Conservation (phyloP, 2,888 invertebrate species). For the Peribatodes rhomboidaria region DNA sequence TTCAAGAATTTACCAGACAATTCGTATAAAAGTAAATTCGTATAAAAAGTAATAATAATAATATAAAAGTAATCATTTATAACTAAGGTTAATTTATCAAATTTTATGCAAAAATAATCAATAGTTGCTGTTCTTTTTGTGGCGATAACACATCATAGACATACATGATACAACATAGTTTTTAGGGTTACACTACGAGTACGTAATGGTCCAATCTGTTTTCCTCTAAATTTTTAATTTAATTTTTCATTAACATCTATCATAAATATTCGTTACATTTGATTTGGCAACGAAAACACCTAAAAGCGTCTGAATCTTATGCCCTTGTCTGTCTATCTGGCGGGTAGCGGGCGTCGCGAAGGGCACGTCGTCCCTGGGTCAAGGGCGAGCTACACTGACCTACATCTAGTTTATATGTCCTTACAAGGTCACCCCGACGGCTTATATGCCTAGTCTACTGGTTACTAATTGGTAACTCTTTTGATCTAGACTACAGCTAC, state of each 20-base stretch:
- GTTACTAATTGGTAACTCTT: conserved; percentile 50
- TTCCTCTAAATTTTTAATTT: background rate
- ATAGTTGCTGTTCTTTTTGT: background rate
- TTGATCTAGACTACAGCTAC: conserved; percentile 40
- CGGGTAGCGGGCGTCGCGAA: conserved; percentile 63
- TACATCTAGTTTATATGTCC: conserved; percentile 76
- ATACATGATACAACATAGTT: background rate
- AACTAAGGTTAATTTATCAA: no score
- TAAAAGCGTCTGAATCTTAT: conserved; percentile 42
- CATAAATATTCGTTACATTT: conserved; percentile 30
- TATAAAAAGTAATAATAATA: no score
- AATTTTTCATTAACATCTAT: background rate
- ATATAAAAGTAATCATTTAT: no score
- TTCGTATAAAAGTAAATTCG: background rate
- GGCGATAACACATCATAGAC: background rate
- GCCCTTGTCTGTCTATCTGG: conserved; percentile 70
- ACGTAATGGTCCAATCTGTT: conserved; percentile 1
- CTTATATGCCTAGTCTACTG: conserved; percentile 60
- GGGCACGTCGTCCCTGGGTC: conserved; percentile 77
- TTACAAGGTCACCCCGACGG: conserved; percentile 64
- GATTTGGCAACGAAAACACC: conserved; percentile 36
- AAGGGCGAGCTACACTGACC: conserved; percentile 81
- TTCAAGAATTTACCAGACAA: conserved; percentile 3
- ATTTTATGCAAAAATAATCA: background rate
- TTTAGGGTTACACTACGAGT: background rate